Evolutionary conservation across 2,113 vertebrate species (phyloP), one percentile per base, ranked within the genome.

Genomic region (Phalacrocorax aristotelis): DNA sequence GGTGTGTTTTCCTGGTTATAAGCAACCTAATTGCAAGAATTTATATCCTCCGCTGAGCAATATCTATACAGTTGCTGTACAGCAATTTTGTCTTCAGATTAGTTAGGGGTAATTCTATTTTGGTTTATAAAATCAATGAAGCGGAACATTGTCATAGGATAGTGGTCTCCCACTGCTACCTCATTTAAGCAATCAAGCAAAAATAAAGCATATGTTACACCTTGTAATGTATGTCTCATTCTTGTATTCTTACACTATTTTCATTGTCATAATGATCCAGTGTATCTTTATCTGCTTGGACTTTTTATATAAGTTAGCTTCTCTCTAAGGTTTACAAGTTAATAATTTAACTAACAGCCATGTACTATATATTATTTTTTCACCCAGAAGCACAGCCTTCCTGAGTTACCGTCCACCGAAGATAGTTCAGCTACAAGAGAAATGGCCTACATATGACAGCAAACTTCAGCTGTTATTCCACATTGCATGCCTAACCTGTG

Each of bases 191-290:
- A 97, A 94, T 89, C 95, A 97, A 96, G 97, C 96, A 98, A 96
- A 97, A 97, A 95, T 96, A 96, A 97, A 97, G 96, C 97, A 98
- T 86, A 96, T 97, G 97, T 97, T 97, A 96, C 95, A 95, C 80
- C 96, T 97, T 98, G 97, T 98, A 98, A 97, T 88, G 87, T 95
- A 94, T 95, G 93, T 92, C 96, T 96, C 94, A 83, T 95, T 95
- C 96, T 95, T 97, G 95, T 96, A 79, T 94, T 62, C 93, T 97
- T 97, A 97, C 97, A 97, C 96, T 95, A 93, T 97, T 97, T 95
- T 87, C 96, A 95, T 91, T 98, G 96, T 98, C 96, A 97, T 87
- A 96, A 96, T 96, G 96, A 97, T 96, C 87, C 93, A 52, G 64
- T 93, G 75, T 85, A 52, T 89, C 95, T 83, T 96, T 76, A 96